These are phyloP conservation scores for Paramormyrops kingsleyae DNA, from an alignment of 2,113 vertebrate species.

Conservation along the genomic window DNA sequence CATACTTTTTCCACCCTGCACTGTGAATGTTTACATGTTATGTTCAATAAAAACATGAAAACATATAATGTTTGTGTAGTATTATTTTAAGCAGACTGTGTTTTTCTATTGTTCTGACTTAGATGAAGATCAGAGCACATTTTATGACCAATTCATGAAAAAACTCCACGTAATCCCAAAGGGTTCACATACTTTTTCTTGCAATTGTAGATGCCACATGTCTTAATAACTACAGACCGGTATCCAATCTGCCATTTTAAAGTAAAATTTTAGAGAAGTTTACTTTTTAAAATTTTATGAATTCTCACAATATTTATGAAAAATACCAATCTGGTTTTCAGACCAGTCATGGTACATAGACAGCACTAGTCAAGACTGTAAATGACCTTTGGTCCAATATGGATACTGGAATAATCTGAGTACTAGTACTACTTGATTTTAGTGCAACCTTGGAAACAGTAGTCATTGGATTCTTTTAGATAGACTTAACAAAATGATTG, in stretches of 20 bases:
- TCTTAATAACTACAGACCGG: not conserved
- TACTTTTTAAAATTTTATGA: not conserved
- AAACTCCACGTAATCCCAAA: too few species aligned
- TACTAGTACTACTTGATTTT: not conserved
- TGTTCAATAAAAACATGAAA: too few species aligned
- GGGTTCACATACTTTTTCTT: too few species aligned
- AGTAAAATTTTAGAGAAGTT: not conserved
- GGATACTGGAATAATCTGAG: not conserved
- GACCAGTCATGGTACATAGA: not conserved
- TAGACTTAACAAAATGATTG: too few species aligned
- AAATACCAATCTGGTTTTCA: not conserved
- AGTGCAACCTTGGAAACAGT: not conserved
- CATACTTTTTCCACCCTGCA: too few species aligned
- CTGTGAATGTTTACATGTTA: too few species aligned
- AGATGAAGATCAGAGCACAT: too few species aligned
- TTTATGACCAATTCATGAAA: too few species aligned
- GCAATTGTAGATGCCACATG: not conserved
- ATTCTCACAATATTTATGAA: not conserved
- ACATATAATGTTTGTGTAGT: too few species aligned
- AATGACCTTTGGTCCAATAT: not conserved
- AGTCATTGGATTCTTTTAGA: not conserved
- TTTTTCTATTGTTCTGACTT: too few species aligned
- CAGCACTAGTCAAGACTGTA: not conserved
- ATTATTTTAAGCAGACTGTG: too few species aligned
- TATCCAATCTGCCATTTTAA: not conserved